These are phyloP conservation scores for Galemys pyrenaicus DNA, from an alignment of 2,113 vertebrate genomes.

Conservation along the genomic window DNA sequence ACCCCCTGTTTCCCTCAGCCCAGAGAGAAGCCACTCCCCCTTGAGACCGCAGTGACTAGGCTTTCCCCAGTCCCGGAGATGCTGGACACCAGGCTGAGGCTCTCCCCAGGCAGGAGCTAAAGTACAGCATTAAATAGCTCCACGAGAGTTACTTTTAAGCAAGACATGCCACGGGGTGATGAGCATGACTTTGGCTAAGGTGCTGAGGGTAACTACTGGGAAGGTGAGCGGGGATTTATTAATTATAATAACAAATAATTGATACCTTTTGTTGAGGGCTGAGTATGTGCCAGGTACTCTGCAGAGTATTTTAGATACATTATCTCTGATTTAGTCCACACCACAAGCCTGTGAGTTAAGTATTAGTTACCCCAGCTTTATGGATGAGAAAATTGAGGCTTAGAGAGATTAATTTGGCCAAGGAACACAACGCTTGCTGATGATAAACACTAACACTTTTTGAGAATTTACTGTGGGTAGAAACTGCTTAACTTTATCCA, in stretches of 20 bases:
- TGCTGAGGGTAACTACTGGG: conserved; percentile 36
- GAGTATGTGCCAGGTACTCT: background rate
- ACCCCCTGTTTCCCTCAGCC: background rate
- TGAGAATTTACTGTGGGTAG: background rate
- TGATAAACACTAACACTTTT: conserved; percentile 15
- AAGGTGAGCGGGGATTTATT: conserved; percentile 11
- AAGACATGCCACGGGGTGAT: background rate
- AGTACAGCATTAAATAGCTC: background rate
- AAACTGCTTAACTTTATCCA: background rate
- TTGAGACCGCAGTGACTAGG: background rate
- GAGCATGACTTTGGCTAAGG: background rate
- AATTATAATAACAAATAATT: conserved; percentile 2
- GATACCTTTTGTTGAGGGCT: conserved; percentile 17
- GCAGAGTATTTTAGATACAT: background rate
- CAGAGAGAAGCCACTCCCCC: background rate
- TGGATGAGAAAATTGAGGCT: conserved; percentile 50
- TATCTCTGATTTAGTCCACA: conserved; percentile 1
- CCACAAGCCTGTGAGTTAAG: background rate
- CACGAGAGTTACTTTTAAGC: background rate
- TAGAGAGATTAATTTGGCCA: conserved; percentile 18
- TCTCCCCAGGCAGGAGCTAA: background rate
- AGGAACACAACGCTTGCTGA: background rate
- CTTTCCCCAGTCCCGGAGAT: background rate
- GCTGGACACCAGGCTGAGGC: background rate
- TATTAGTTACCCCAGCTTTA: conserved; percentile 13